Evolutionary conservation across 2,888 invertebrate genomes (phyloP), one percentile per base, ranked within the genome.

Genomic region (Hirtodrosophila histrioides): DNA sequence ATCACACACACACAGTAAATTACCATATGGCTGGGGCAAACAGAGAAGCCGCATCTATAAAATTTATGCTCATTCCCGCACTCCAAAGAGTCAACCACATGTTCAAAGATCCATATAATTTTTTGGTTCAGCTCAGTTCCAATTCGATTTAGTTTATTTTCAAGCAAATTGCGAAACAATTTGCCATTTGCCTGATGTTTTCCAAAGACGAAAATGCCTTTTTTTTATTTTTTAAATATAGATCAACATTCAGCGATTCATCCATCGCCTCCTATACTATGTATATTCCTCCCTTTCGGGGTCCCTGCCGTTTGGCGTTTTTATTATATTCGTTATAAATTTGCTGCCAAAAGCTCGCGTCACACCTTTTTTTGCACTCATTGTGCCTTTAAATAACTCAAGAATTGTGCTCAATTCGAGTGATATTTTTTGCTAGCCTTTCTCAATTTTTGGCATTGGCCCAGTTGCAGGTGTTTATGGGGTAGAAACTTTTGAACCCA

Each of bases 381-480:
- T 29, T 17, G 17, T 17, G 17, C 17, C 17, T 60, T 69, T 72
- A 67, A 65, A 67, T 79, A 77, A 75, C 78, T 85, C 79, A 82
- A 62, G 24, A 58, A 23, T 66, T 31, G 3, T 5, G 31, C 9
- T 31, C 7, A 66, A 57, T 45, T 48, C 58, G 78, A 86, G 67
- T 68, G 83, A 17, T 44, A 3, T 23, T 36, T 48, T 44, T 40
- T 24, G 23, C 23, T 39, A 24, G 23, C 17, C 36, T 36, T 43
- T 69, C 49, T 55, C 51, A 40, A 27, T 40, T 24, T 5, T 55
- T 86, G 87, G 76, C 88, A 84, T 86, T 86, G 86, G 81, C 78
- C 69, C 78, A 75, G 68, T 75, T 85, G 87, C 88, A 85, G 87
- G 87, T 85, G 84, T 71, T 50, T 69, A 45, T 61, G 54, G 40